Base-by-base conservation (phyloP, 2,113 vertebrate genomes). In the Tamias sibiricus region DNA sequence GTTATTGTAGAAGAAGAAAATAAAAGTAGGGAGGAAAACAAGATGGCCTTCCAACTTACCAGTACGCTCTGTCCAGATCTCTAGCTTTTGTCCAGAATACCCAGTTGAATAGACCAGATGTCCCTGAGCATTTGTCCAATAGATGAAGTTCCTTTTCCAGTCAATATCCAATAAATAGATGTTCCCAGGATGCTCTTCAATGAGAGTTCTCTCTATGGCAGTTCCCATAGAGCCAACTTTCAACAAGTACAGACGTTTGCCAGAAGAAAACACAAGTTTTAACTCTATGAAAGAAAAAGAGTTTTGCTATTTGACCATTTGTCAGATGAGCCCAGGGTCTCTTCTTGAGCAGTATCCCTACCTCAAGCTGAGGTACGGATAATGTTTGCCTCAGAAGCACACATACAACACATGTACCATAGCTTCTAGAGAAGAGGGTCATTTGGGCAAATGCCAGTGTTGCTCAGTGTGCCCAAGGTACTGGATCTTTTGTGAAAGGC, bases 121-220 rank as follows among this genome's bases (percentile, higher is more conserved):
- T 8, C 99, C 99, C 9, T 14, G 98, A 9, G 98, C 95, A 98
- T 99, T 99, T 1, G 98, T 98, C 98, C 99, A 99, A 10, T 99
- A 99, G 28, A 99, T 82, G 93, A 98, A 98, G 0, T 98, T 98
- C 96, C 98, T 98, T 95, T 98, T 98, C 99, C 99, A 99, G 97
- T 99, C 99, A 44, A 99, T 30, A 19, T 99, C 99, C 98, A 99
- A 99, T 10, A 99, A 98, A 52, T 98, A 95, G 62, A 99, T 91
- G 49, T 98, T 72, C 6, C 98, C 97, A 5, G 97, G 77, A n/a
- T 99, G 98, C 62, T 98, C 80, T 77, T 98, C 98, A 22, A 99
- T 95, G 68, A 59, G 75, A 8, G 93, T 97, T 92, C 98, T 96
- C 4, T 98, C 59, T 97, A 96, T 3, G 82, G 80, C 68, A 1